Base-by-base conservation (phyloP, 2,113 vertebrate species). In the Hippolais icterina region DNA sequence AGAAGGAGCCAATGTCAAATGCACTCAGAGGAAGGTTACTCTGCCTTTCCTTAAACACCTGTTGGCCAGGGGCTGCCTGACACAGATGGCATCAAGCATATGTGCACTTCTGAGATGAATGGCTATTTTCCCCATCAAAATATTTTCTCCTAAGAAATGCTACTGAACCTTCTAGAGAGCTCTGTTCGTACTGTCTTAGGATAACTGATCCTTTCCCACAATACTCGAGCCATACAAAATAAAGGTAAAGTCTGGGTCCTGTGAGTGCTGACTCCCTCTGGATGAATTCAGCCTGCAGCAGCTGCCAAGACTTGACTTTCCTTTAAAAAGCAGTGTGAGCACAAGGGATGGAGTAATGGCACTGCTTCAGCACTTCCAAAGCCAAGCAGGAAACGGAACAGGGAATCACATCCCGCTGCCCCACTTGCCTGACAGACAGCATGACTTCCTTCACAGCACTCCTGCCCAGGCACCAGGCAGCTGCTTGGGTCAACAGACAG, bases 371-470 rank as follows among this genome's bases (percentile, higher is more conserved):
- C 50, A 65, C n/a, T 56, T 68, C 56, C 2, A 5, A 50, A 76
- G 53, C 53, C 3, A 3, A 86, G 71, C 53, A 90, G 31, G 17
- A 92, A 64, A 46, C 0, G 1, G 60, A 53, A 41, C 21, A 63
- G 24, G 68, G n/a, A 77, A 49, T 72, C 20, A 37, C 27, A 50
- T 31, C 60, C 31, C 0, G 0, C 33, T 1, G 0, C 15, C 29
- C 28, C 19, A 12, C 29, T 6, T 35, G 65, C 31, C 57, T 15
- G 15, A 47, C 3, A 31, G 37, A 50, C 17, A 69, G 33, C 1
- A 9, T 18, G 17, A 60, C 57, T 28, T 57, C 52, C 39, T 54
- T 47, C 5, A 2, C 28, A 53, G 70, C 46, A 80, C 14, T 46
- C 22, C 71, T 68, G 63, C 31, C 53, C 71, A 8, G 8, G 33